Percentiles rank a stretch among this genome's conserved stretches.
Evolutionary conservation across 1,140 invertebrate species (phyloP).

Genomic region (Trichogramma pretiosum): DNA sequence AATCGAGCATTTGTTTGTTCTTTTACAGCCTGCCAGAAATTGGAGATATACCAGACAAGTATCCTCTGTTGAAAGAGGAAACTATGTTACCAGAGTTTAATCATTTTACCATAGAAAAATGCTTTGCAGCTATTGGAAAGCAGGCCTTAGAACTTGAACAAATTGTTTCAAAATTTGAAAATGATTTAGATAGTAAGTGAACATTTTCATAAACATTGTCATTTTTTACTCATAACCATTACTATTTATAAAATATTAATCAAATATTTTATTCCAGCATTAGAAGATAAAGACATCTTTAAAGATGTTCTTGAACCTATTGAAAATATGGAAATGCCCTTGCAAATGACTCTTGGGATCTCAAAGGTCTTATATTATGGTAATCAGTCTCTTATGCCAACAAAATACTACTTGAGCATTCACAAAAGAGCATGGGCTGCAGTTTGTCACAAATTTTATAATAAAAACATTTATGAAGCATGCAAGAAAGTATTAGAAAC

Average conservation of each 20-base stretch:
- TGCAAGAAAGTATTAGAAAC: slow-evolving; percentile 38
- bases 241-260: not conserved
- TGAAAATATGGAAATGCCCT: slow-evolving; percentile 60
- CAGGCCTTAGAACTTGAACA: slow-evolving; percentile 77
- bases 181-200: slow-evolving; percentile 42
- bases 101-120: slow-evolving; percentile 71
- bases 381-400: slow-evolving; percentile 71
- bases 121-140: slow-evolving; percentile 71
- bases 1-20: too few relatives aligned
- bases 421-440: slow-evolving; percentile 62
- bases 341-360: slow-evolving; percentile 79
- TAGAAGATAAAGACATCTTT: slow-evolving; percentile 53
- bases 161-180: slow-evolving; percentile 57
- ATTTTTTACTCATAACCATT: not conserved
- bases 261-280: slow-evolving; percentile 22
- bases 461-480: slow-evolving; percentile 56
- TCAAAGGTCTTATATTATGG: slow-evolving; percentile 74
- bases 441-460: slow-evolving; percentile 57
- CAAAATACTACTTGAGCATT: slow-evolving; percentile 64
- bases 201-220: slow-evolving; percentile 13
- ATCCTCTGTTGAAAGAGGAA: slow-evolving; percentile 62
- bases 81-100: slow-evolving; percentile 68
- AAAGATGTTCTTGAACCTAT: slow-evolving; percentile 67
- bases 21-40: slow-evolving; percentile 78
- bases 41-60: slow-evolving; percentile 66